These are phyloP conservation scores for Beaufortia kweichowensis DNA, from an alignment of 2,113 vertebrate genomes.

Conservation along the genomic window DNA sequence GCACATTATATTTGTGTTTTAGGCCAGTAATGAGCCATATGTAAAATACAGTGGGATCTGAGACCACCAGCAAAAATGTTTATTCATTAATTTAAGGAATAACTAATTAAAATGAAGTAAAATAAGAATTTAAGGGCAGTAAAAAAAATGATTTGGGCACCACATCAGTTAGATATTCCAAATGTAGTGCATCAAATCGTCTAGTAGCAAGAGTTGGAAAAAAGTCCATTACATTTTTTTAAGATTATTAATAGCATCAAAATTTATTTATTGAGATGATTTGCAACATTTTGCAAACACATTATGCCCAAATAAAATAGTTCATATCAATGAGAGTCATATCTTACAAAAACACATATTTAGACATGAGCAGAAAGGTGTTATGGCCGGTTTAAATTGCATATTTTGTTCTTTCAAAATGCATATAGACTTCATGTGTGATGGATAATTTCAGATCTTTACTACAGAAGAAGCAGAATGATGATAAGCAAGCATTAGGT, in stretches of 20 bases:
- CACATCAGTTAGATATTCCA: no score
- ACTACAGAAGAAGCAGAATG: neutral
- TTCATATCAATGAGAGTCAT: neutral
- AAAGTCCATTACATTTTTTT: no score
- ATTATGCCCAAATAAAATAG: neutral
- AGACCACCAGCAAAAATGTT: no score
- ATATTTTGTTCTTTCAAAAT: neutral
- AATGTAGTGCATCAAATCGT: no score
- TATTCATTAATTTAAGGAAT: no score
- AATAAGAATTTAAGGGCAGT: no score
- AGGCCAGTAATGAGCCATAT: no score
- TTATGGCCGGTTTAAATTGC: neutral
- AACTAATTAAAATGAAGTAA: no score
- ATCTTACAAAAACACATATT: neutral
- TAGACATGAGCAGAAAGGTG: neutral
- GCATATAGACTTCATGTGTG: neutral
- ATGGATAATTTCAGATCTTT: neutral
- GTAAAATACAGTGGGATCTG: no score
- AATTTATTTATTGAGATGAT: neutral
- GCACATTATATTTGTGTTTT: no score
- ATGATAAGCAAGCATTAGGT: neutral
- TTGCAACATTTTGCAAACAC: constrained; percentile 4
- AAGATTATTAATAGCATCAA: neutral
- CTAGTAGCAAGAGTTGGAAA: no score
- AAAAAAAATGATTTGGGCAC: no score